Percentiles rank a stretch among this genome's conserved stretches.
phyloP scores from a whole-genome alignment of 1,140 invertebrate genomes.

The Condylostylus longicornis region DNA sequence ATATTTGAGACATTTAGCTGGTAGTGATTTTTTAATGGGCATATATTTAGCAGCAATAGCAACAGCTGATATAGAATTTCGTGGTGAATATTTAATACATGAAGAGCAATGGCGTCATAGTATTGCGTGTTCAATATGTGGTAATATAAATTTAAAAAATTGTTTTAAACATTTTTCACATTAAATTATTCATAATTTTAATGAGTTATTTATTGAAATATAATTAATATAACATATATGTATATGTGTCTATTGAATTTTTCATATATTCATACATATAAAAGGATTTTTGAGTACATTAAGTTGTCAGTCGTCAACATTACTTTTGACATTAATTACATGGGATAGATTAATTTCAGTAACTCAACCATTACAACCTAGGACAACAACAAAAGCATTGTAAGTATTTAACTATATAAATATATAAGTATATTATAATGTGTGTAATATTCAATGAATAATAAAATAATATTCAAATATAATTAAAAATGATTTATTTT shows the following conservation, averaged over 20 bases:
- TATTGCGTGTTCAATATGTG: conserved; percentile 37
- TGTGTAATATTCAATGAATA: too few species aligned
- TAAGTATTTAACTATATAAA: conserved; percentile 6
- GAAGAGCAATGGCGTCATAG: conserved; percentile 45
- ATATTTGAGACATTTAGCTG: conserved; percentile 46
- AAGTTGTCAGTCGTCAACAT: conserved; percentile 47
- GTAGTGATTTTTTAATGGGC: conserved; percentile 55
- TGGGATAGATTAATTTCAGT: conserved; percentile 47
- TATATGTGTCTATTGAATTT: too few species aligned
- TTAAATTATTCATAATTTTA: too few species aligned
- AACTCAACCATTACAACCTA: conserved; percentile 38
- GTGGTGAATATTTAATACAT: conserved; percentile 42
- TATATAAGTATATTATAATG: too few species aligned
- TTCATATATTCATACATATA: conserved; percentile 2
- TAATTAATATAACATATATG: background rate
- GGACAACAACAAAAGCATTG: conserved; percentile 20
- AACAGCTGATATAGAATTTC: conserved; percentile 40
- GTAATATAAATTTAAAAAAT: conserved; percentile 31
- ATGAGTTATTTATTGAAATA: conserved; percentile 1
- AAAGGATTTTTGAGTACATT: conserved; percentile 49
- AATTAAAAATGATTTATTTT: conserved; percentile 1
- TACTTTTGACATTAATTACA: conserved; percentile 47
- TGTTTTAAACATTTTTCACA: background rate
- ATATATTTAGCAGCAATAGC: conserved; percentile 51
- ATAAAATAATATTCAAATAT: too few species aligned